Conservation (phyloP, 2,113 vertebrate genomes). For the Labeo catla region DNA sequence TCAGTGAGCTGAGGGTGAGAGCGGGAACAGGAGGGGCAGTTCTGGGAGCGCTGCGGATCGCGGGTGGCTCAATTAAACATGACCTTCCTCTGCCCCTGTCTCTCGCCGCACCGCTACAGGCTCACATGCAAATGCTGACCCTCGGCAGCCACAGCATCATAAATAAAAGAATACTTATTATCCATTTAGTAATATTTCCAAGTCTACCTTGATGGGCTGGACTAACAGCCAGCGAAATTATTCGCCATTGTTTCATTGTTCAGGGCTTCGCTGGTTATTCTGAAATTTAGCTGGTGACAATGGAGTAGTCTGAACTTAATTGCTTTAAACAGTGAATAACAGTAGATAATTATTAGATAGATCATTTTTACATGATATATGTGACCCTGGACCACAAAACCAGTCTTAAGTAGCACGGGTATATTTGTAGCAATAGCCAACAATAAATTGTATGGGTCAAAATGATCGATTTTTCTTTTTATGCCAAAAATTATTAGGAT, state of each 20-base stretch:
- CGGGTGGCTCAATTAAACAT: slow-evolving; percentile 79
- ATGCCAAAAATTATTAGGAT: too few relatives aligned
- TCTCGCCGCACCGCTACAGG: slow-evolving; percentile 84
- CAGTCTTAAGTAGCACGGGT: too few relatives aligned
- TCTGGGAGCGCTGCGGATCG: slow-evolving; percentile 49
- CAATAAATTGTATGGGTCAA: too few relatives aligned
- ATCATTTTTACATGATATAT: not conserved
- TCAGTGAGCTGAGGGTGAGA: not conserved
- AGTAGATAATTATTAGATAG: not conserved
- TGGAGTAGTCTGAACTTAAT: not conserved
- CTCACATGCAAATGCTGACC: slow-evolving; percentile 90
- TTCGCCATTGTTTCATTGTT: slow-evolving; percentile 6
- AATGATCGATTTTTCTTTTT: too few relatives aligned
- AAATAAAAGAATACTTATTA: slow-evolving; percentile 89
- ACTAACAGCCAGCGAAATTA: slow-evolving; percentile 51
- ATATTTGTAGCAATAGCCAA: too few relatives aligned
- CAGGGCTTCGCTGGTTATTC: not conserved
- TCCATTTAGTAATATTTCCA: slow-evolving; percentile 85
- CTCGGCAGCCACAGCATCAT: slow-evolving; percentile 83
- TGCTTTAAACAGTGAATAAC: not conserved
- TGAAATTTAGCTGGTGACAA: not conserved
- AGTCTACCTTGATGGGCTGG: slow-evolving; percentile 79
- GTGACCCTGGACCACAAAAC: too few relatives aligned
- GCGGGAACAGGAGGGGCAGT: not conserved
- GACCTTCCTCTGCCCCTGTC: slow-evolving; percentile 88